Evolutionary conservation across 2,888 invertebrate species (phyloP).

Genomic region (Branchellion lobata): DNA sequence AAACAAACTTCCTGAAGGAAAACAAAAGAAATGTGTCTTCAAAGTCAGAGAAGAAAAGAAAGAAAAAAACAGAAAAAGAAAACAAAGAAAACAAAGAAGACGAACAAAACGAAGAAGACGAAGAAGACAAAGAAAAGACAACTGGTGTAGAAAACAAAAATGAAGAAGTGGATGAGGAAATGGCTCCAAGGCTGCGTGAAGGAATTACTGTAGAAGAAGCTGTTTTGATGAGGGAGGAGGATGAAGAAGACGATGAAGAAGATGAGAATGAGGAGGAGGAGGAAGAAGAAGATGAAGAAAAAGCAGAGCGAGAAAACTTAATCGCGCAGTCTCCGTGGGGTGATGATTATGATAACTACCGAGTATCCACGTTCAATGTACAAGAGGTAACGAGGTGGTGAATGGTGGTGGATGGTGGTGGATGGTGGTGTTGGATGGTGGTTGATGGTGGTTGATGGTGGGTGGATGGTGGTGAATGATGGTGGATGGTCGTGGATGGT

Average conservation of each 20-base stretch:
- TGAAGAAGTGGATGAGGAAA: background rate
- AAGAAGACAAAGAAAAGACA: background rate
- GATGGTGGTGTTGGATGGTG: no score
- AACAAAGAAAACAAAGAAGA: no score
- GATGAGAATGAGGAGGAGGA: background rate
- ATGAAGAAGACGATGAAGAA: background rate
- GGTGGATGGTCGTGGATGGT: no score
- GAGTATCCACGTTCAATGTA: background rate
- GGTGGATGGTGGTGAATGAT: no score
- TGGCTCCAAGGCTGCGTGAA: background rate
- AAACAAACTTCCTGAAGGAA: no score
- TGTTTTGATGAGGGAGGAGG: background rate
- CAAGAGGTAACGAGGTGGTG: slow-evolving; percentile 2
- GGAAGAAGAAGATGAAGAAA: background rate
- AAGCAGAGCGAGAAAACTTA: background rate
- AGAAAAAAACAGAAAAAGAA: no score
- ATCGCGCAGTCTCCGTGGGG: background rate
- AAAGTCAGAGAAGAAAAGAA: no score
- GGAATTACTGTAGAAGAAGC: background rate
- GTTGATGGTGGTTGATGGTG: no score
- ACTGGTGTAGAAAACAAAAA: background rate
- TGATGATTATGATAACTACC: slow-evolving; percentile 2
- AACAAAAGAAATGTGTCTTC: no score
- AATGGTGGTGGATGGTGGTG: background rate
- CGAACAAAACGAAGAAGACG: background rate